phyloP scores from a whole-genome alignment of 2,797 vertebrate species.

The Sebastolobus alascanus region DNA sequence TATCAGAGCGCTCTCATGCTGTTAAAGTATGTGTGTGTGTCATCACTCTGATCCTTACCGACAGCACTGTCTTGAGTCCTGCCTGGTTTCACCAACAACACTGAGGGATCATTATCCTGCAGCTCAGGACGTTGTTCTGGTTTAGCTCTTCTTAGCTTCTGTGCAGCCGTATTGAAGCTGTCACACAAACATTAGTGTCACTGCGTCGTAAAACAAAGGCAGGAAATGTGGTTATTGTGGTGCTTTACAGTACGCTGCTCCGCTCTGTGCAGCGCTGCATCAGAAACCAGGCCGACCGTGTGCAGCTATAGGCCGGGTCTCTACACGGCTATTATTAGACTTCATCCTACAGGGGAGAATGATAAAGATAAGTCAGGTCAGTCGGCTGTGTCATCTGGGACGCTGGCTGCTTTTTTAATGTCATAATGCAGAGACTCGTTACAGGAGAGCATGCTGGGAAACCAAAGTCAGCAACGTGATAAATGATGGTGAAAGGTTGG shows the following conservation, averaged over 20 bases:
- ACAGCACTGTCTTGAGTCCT: slow-evolving; percentile 65
- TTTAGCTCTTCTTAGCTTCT: slow-evolving; percentile 36
- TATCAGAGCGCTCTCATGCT: slow-evolving; percentile 57
- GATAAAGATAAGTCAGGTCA: slow-evolving; percentile 62
- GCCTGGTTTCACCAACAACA: slow-evolving; percentile 54
- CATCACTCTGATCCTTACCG: slow-evolving; percentile 56
- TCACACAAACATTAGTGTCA: background rate
- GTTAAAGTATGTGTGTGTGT: slow-evolving; percentile 46
- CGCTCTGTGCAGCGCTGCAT: slow-evolving; percentile 16
- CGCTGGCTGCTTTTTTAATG: slow-evolving; percentile 30
- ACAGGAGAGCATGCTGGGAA: background rate
- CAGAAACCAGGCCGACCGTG: slow-evolving; percentile 48
- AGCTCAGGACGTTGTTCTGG: slow-evolving; percentile 26
- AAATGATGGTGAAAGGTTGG: background rate
- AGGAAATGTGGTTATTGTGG: background rate
- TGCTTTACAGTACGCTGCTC: background rate
- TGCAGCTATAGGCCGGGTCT: slow-evolving; percentile 51
- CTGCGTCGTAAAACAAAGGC: slow-evolving; percentile 3
- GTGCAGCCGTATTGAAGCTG: slow-evolving; percentile 30
- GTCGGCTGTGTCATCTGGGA: slow-evolving; percentile 56
- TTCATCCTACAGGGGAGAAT: slow-evolving; percentile 61
- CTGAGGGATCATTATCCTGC: slow-evolving; percentile 35
- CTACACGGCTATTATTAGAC: slow-evolving; percentile 59
- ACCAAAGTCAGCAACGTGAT: background rate
- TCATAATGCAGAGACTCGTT: slow-evolving; percentile 31